These are phyloP conservation scores for Acanthurus tractus DNA, from an alignment of 2,797 vertebrate species.

Conservation along the genomic window DNA sequence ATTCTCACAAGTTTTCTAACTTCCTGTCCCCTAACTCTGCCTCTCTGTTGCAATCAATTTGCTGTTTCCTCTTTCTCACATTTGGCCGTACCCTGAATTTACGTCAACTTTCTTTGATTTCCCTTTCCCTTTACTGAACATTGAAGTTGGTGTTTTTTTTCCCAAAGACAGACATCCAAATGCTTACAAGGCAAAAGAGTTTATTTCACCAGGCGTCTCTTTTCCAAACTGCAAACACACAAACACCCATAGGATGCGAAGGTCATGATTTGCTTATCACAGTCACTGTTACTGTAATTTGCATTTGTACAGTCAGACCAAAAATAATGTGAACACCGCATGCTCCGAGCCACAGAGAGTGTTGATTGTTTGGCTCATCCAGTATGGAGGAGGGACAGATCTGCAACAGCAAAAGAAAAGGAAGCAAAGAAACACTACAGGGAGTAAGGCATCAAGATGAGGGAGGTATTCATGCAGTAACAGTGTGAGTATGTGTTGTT, in stretches of 20 bases:
- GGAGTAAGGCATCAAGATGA: conserved; percentile 54
- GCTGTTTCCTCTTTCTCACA: conserved; percentile 70
- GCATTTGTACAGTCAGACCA: conserved; percentile 71
- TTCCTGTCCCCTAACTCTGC: conserved; percentile 57
- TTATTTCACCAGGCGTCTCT: neutral
- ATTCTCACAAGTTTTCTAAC: conserved; percentile 28
- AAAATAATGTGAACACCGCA: conserved; percentile 70
- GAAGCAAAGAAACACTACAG: conserved; percentile 57
- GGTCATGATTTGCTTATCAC: conserved; percentile 77
- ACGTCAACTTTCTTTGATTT: conserved; percentile 14
- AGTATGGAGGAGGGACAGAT: conserved; percentile 39
- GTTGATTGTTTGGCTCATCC: conserved; percentile 36
- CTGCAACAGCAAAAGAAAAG: conserved; percentile 27
- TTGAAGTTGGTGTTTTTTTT: neutral
- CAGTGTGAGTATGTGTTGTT: conserved; percentile 61
- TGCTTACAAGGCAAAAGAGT: neutral
- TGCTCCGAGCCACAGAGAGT: conserved; percentile 46
- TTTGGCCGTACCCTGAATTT: neutral
- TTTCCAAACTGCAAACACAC: conserved; percentile 28
- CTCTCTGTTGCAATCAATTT: conserved; percentile 68
- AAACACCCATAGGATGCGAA: conserved; percentile 36
- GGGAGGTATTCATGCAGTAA: conserved; percentile 47
- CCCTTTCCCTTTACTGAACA: neutral
- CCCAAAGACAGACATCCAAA: neutral
- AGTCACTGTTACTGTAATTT: conserved; percentile 73